Evolutionary conservation across 2,113 vertebrate species (phyloP).

Genomic region (Furnarius figulus): DNA sequence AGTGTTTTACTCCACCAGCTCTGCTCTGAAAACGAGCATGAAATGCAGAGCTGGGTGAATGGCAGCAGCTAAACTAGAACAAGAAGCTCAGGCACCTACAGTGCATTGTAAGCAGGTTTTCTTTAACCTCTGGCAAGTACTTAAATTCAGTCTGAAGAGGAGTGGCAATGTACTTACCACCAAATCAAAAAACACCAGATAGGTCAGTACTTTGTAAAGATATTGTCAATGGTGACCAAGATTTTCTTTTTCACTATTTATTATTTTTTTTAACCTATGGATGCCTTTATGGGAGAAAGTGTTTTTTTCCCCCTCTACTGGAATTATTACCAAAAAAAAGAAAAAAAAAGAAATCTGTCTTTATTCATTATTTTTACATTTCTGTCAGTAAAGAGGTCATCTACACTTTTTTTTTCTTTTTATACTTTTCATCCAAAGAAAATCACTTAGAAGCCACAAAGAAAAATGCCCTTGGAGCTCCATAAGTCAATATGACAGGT

Average conservation of each 20-base stretch:
- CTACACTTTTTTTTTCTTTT: background rate
- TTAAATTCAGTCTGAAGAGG: background rate
- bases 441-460: background rate
- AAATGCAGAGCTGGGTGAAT: background rate
- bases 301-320: background rate
- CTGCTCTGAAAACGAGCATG: background rate
- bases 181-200: background rate
- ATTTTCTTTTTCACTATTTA: background rate
- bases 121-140: background rate
- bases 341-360: background rate
- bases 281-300: background rate
- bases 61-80: background rate
- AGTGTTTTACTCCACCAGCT: background rate
- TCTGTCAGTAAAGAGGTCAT: background rate
- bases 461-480: constrained; percentile 38
- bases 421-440: background rate
- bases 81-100: background rate
- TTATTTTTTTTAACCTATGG: background rate
- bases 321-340: background rate
- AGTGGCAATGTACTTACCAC: background rate
- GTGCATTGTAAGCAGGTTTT: background rate
- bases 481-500: constrained; percentile 65
- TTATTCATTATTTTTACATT: background rate
- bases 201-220: background rate
- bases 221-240: background rate